Evolutionary conservation across 2,113 vertebrate genomes (phyloP).

Genomic region (Struthidea cinerea): DNA sequence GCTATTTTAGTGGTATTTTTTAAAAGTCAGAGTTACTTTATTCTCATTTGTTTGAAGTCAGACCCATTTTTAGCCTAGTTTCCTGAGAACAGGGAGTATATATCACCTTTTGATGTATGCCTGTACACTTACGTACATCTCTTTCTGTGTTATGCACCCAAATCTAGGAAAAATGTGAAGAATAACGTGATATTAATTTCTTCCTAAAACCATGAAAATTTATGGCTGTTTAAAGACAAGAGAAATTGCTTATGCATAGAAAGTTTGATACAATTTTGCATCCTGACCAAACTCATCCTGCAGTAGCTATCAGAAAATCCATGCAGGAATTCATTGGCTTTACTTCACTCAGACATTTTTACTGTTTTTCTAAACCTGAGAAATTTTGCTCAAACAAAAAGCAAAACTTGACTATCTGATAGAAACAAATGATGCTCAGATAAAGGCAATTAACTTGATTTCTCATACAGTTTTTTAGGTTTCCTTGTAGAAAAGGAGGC

Average conservation of each 20-base stretch:
- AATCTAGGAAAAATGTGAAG: not conserved
- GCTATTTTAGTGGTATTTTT: not conserved
- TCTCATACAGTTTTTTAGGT: accelerated
- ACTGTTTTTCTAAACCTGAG: not conserved
- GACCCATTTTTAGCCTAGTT: not conserved
- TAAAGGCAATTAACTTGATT: not conserved
- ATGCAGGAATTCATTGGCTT: not conserved
- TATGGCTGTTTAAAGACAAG: not conserved
- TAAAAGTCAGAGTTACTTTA: not conserved
- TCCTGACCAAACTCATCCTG: not conserved
- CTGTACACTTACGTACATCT: not conserved
- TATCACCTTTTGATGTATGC: not conserved
- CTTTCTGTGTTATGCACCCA: not conserved
- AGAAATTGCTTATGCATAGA: not conserved
- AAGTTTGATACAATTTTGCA: not conserved
- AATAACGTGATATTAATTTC: not conserved
- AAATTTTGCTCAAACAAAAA: not conserved
- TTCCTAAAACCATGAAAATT: not conserved
- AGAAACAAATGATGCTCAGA: not conserved
- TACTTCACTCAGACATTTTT: not conserved
- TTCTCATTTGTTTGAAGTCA: not conserved
- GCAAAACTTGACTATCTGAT: not conserved
- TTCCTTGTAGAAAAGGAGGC: not conserved
- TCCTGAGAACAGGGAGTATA: not conserved
- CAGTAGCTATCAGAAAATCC: not conserved